Base-by-base conservation (phyloP, 1,140 invertebrate genomes). In the Rhopalosiphum maidis region DNA sequence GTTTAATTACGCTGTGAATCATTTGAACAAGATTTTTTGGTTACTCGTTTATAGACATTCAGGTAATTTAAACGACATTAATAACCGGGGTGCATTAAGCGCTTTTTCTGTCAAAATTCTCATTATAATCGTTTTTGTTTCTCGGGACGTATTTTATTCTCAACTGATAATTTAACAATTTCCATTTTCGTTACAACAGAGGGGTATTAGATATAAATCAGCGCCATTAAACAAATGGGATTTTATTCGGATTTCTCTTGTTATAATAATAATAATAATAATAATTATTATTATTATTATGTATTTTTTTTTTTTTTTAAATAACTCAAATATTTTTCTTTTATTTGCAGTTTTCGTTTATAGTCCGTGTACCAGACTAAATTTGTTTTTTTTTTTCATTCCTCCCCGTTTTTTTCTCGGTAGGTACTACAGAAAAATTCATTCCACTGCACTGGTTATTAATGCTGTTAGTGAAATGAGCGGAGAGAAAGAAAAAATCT, bases 201-300 rank as follows among this genome's bases (percentile, higher is more conserved):
- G 18, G n/a, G 35, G 41, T 41, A 77, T 91, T 83, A 82, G 68
- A 91, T 83, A 91, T 91, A 91, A 91, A 91, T 91, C 68, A 91
- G 68, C 18, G 15, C 46, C 90, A 82, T 91, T 91, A 82, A 91
- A 91, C 43, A 91, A 91, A 91, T 35, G 54, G 43, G 43, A 22
- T 23, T 83, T 83, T 51, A 46, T 46, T 91, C 41, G n/a, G 68
- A 91, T 83, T 91, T 91, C 6, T 91, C 55, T 82, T 51, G n/a
- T 91, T 48, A 82, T 48, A 37, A 46, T 48, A 25, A 37, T 35
- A 46, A 46, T 41, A 41, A 41, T 41, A 41, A 41, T 41, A 2
- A 41, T 48, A n/a, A 87, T 87, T 87, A 48, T 48, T 37, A 82
- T 82, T 77, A 77, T 91, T 90, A 51, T 90, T 35, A 82, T 82